Evolutionary conservation across 1,140 invertebrate genomes (phyloP).

Genomic region (Monochamus saltuarius): DNA sequence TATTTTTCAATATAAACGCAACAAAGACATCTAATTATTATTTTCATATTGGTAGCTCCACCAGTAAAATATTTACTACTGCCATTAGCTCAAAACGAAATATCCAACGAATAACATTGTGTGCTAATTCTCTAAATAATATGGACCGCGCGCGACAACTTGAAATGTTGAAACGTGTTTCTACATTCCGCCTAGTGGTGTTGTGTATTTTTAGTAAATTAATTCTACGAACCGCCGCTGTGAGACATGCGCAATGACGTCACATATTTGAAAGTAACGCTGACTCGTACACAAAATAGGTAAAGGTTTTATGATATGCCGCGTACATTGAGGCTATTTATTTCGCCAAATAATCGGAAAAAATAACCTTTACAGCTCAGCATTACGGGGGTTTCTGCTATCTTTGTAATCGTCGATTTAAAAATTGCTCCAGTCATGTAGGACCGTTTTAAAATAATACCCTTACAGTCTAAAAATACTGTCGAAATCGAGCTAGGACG

Average conservation of each 20-base stretch:
- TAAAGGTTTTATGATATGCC: constrained; percentile 20
- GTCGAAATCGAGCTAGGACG: too few relatives aligned
- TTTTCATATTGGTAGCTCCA: too few relatives aligned
- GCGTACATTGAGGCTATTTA: too few relatives aligned
- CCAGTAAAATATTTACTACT: background rate
- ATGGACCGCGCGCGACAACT: background rate
- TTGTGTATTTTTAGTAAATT: constrained; percentile 34
- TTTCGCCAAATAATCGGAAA: too few relatives aligned
- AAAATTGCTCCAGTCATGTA: too few relatives aligned
- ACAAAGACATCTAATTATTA: too few relatives aligned
- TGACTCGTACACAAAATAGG: constrained; percentile 19
- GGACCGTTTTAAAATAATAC: too few relatives aligned
- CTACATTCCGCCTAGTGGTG: constrained; percentile 12
- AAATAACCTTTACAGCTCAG: too few relatives aligned
- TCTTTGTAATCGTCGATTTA: too few relatives aligned
- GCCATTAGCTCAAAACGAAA: background rate
- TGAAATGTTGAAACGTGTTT: constrained; percentile 14
- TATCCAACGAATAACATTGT: background rate
- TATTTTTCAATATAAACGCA: too few relatives aligned
- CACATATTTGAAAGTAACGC: constrained; percentile 27
- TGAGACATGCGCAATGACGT: constrained; percentile 24
- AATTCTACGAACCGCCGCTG: constrained; percentile 25
- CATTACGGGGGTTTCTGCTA: too few relatives aligned
- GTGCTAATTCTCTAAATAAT: background rate
- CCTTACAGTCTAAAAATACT: too few relatives aligned